Conservation (phyloP, 2,113 vertebrate species). For the Accipiter cooperii region DNA sequence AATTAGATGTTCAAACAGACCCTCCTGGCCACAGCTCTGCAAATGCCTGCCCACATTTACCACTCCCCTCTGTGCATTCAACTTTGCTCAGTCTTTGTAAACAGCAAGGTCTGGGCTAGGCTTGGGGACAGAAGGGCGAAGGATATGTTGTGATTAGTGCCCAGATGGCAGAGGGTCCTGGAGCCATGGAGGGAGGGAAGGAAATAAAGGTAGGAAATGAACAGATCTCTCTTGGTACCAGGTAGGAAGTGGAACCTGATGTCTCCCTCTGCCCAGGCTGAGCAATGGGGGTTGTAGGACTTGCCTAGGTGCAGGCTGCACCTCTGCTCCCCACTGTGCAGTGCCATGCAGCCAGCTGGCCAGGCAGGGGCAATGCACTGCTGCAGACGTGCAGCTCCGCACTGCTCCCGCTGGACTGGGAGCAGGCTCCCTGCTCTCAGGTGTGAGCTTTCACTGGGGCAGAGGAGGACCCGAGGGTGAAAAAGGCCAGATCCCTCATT, state of each 20-base stretch:
- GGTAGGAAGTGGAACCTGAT: neutral
- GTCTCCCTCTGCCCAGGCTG: neutral
- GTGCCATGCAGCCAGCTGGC: neutral
- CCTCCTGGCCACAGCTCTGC: neutral
- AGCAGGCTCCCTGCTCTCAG: neutral
- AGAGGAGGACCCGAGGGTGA: neutral
- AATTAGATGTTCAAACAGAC: neutral
- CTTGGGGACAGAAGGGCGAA: neutral
- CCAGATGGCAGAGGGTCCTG: neutral
- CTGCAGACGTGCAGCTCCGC: neutral
- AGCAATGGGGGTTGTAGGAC: neutral
- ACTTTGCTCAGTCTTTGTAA: neutral
- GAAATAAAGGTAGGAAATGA: neutral
- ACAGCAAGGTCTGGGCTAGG: neutral
- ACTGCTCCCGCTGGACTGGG: neutral
- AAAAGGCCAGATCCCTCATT: neutral
- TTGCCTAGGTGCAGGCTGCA: neutral
- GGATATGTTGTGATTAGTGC: too few species aligned
- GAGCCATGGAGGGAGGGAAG: neutral
- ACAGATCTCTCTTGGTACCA: neutral
- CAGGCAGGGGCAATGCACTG: accelerated
- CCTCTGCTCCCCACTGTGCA: neutral
- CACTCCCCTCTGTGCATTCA: neutral
- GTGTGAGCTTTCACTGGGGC: neutral
- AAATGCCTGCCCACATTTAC: neutral